These are phyloP conservation scores for Phenganax stokvisi DNA, from an alignment of 92 coral and sea anemone species.

Conservation along the genomic window DNA sequence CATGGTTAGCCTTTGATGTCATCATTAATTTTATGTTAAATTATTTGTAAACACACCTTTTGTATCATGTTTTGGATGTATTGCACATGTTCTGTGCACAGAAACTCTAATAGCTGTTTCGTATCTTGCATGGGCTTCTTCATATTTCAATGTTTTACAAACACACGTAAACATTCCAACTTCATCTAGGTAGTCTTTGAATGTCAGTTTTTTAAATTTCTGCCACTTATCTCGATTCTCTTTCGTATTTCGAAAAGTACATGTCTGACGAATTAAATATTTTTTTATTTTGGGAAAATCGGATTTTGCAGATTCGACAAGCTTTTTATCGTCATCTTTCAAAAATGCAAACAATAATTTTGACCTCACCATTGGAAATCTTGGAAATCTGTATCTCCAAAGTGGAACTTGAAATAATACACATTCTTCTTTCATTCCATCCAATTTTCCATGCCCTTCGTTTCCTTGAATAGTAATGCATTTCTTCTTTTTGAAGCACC, in stretches of 20 bases:
- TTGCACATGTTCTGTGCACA: neutral
- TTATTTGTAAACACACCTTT: slow-evolving; percentile 3
- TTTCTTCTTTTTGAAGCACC: slow-evolving; percentile 13
- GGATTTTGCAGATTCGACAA: neutral
- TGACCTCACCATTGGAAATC: slow-evolving; percentile 19
- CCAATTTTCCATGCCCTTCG: slow-evolving; percentile 13
- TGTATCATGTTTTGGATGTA: neutral
- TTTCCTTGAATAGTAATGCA: slow-evolving; percentile 4
- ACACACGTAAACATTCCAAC: slow-evolving; percentile 14
- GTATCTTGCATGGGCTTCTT: neutral
- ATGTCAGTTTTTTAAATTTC: slow-evolving; percentile 1
- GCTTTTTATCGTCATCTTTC: neutral
- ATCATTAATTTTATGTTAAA: slow-evolving; percentile 2
- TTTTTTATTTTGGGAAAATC: slow-evolving; percentile 1
- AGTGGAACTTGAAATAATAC: slow-evolving; percentile 12
- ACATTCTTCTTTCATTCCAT: neutral
- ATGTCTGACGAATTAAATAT: slow-evolving; percentile 13
- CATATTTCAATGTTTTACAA: neutral
- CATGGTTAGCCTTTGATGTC: neutral
- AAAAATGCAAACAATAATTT: neutral
- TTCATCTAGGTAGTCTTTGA: slow-evolving; percentile 9
- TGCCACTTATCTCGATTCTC: slow-evolving; percentile 6
- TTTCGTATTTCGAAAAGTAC: neutral
- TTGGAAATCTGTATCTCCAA: slow-evolving; percentile 19
- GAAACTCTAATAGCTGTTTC: slow-evolving; percentile 2